These are phyloP conservation scores for Tinamus guttatus DNA, from an alignment of 2,113 vertebrate genomes.

Conservation along the genomic window DNA sequence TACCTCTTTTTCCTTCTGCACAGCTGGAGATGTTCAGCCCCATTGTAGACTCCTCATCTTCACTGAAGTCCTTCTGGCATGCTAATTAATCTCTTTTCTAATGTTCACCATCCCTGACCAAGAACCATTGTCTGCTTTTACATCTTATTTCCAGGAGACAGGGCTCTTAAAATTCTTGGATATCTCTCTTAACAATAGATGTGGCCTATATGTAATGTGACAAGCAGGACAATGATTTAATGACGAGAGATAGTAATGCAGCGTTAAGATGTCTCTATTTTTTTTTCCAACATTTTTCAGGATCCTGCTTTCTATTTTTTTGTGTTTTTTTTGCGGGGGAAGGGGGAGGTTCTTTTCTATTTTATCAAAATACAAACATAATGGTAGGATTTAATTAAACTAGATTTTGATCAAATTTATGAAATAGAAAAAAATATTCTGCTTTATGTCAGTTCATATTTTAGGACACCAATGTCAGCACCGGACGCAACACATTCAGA, in stretches of 20 bases:
- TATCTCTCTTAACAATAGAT: conserved; percentile 15
- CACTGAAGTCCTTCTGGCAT: conserved; percentile 54
- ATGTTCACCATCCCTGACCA: conserved; percentile 47
- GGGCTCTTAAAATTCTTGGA: conserved; percentile 34
- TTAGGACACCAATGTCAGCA: background rate
- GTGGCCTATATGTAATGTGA: background rate
- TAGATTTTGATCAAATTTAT: background rate
- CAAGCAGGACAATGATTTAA: background rate
- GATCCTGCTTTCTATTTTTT: background rate
- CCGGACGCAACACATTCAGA: background rate
- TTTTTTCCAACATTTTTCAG: background rate
- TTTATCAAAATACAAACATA: background rate
- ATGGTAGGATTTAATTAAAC: background rate
- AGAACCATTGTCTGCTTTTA: conserved; percentile 48
- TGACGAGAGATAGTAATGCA: background rate
- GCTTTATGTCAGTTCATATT: background rate
- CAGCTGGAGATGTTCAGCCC: conserved; percentile 54
- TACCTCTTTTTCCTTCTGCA: conserved; percentile 27
- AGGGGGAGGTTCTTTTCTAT: background rate
- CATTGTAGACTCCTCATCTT: conserved; percentile 32
- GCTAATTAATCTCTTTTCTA: conserved; percentile 63
- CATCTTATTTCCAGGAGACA: conserved; percentile 48
- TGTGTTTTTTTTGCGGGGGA: background rate
- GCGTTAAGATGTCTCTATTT: background rate
- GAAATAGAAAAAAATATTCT: background rate